phyloP scores from a whole-genome alignment of 2,797 vertebrate genomes.

The Chaetophractus vellerosus region DNA sequence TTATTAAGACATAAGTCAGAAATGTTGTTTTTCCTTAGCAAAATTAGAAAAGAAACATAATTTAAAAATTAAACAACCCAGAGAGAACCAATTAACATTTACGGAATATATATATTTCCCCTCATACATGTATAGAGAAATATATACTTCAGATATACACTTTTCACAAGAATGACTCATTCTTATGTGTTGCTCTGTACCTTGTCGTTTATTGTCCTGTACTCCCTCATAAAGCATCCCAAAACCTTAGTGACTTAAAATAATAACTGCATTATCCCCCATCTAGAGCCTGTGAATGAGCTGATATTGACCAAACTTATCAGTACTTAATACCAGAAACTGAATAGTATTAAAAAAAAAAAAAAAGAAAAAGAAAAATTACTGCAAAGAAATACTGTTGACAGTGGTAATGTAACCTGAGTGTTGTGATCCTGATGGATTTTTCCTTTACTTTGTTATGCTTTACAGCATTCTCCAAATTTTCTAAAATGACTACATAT shows the following conservation, averaged over 20 bases:
- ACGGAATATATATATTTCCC: too few species aligned
- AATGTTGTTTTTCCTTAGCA: background rate
- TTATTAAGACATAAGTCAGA: slow-evolving; percentile 20
- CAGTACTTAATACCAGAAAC: background rate
- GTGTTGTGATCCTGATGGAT: background rate
- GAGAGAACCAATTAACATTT: background rate
- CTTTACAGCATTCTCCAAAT: slow-evolving; percentile 1
- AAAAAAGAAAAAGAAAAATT: background rate
- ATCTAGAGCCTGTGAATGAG: background rate
- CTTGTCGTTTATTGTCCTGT: background rate
- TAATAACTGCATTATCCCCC: background rate
- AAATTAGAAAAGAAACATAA: background rate
- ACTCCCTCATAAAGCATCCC: background rate
- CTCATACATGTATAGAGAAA: background rate
- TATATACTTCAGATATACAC: background rate
- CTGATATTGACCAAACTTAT: background rate
- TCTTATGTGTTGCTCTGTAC: background rate
- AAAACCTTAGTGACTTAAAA: background rate
- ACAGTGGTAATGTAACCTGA: background rate
- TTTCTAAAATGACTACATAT: background rate
- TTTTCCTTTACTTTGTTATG: background rate
- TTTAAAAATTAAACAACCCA: background rate
- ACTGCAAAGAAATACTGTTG: background rate
- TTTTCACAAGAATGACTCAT: background rate
- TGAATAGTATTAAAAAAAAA: background rate